Conservation (phyloP, 2,797 vertebrate species). For the Pempheris klunzingeri region DNA sequence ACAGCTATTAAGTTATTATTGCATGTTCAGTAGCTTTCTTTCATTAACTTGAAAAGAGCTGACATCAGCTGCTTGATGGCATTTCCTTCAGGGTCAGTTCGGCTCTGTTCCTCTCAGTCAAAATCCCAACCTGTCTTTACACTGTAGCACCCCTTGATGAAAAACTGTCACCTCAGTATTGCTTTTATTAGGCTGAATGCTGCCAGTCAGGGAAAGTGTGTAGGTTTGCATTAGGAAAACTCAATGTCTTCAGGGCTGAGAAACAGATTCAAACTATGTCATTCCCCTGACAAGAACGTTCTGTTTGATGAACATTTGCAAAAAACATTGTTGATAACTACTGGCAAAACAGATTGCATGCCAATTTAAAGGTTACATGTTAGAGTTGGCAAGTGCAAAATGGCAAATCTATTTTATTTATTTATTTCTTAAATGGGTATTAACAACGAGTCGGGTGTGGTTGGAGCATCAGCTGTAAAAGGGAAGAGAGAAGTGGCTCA, state of each 20-base stretch:
- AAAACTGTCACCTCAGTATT: slow-evolving; percentile 65
- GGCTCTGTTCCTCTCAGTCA: slow-evolving; percentile 44
- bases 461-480: slow-evolving; percentile 62
- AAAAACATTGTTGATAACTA: slow-evolving; percentile 13
- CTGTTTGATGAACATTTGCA: slow-evolving; percentile 10
- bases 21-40: slow-evolving; percentile 26
- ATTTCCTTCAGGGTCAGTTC: slow-evolving; percentile 34
- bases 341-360: slow-evolving; percentile 3
- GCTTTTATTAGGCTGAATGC: slow-evolving; percentile 49
- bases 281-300: not conserved
- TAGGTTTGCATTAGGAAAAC: slow-evolving; percentile 37
- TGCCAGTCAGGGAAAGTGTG: slow-evolving; percentile 8
- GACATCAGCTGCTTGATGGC: slow-evolving; percentile 35
- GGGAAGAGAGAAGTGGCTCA: slow-evolving; percentile 56
- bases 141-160: slow-evolving; percentile 51
- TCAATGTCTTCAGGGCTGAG: slow-evolving; percentile 17
- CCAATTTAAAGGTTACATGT: too few relatives aligned
- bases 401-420: not conserved
- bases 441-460: slow-evolving; percentile 31
- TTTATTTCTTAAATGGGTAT: not conserved
- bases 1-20: slow-evolving; percentile 35
- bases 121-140: slow-evolving; percentile 46
- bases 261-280: slow-evolving; percentile 17
- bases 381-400: slow-evolving; percentile 10
- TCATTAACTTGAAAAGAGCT: slow-evolving; percentile 33